phyloP scores from a whole-genome alignment of 35 echinoderm and acorn worm species.

The Diadema setosum region DNA sequence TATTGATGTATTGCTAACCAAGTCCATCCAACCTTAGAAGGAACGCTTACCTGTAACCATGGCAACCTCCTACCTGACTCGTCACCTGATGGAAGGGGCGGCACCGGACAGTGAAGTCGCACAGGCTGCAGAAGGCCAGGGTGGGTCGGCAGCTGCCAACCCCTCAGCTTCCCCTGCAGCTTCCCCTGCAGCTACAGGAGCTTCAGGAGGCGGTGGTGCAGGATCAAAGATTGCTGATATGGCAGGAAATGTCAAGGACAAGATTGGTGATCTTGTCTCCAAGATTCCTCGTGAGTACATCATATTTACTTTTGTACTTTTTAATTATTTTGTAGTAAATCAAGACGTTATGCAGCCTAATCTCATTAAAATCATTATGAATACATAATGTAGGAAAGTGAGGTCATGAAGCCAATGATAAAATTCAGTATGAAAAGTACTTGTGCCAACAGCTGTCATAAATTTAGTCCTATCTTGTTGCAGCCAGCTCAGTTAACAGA shows the following conservation, averaged over 20 bases:
- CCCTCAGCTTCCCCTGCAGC: not conserved
- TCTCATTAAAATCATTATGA: not conserved
- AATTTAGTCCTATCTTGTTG: not conserved
- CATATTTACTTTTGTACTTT: not conserved
- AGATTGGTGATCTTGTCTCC: conserved; percentile 24
- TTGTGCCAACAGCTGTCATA: not conserved
- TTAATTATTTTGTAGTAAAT: not conserved
- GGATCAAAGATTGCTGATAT: not conserved
- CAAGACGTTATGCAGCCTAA: not conserved
- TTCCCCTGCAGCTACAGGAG: not conserved
- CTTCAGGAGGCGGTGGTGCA: not conserved
- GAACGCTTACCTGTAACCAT: not conserved
- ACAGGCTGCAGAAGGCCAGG: not conserved
- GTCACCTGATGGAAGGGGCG: conserved; percentile 25
- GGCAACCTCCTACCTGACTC: not conserved
- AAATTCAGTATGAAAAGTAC: not conserved
- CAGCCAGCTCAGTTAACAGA: too few relatives aligned
- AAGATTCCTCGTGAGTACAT: conserved; percentile 54
- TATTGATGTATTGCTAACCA: not conserved
- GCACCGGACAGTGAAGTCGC: too few relatives aligned
- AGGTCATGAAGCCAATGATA: not conserved
- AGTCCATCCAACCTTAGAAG: not conserved
- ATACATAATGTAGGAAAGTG: not conserved
- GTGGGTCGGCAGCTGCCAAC: not conserved
- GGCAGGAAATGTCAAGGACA: conserved; percentile 11